A percentile compares a stretch with the other conserved stretches of the same genome.
phyloP scores from a whole-genome alignment of 2,797 vertebrate genomes.

The Sebastes hopkinsi region DNA sequence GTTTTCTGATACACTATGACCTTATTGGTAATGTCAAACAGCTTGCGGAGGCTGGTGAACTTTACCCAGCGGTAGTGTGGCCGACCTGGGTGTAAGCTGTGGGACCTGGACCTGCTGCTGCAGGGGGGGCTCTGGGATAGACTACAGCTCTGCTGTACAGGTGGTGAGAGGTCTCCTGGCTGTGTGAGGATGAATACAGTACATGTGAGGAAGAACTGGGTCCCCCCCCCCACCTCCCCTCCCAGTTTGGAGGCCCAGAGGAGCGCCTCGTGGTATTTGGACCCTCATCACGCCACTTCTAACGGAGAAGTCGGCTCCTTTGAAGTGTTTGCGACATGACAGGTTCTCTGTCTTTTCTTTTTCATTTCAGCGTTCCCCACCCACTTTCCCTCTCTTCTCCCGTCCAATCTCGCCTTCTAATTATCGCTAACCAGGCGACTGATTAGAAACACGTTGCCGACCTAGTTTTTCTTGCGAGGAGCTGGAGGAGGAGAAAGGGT shows the following conservation, averaged over 20 bases:
- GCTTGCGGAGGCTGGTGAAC: conserved; percentile 79
- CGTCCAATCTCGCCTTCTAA: conserved; percentile 85
- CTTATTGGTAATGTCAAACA: conserved; percentile 82
- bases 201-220: conserved; percentile 60
- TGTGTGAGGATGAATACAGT: conserved; percentile 16
- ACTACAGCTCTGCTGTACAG: conserved; percentile 59
- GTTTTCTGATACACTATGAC: conserved; percentile 78
- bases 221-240: conserved; percentile 37
- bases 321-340: conserved; percentile 86
- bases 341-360: conserved; percentile 84
- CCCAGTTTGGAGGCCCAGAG: conserved; percentile 63
- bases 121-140: conserved; percentile 60
- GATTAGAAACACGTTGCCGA: conserved; percentile 85
- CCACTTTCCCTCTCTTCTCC: conserved; percentile 77
- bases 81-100: conserved; percentile 63
- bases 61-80: conserved; percentile 75
- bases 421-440: conserved; percentile 88
- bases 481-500: conserved; percentile 82
- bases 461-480: conserved; percentile 83
- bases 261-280: conserved; percentile 76
- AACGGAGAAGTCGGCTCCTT: conserved; percentile 79
- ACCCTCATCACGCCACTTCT: conserved; percentile 82
- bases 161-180: conserved; percentile 54
- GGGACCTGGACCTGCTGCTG: conserved; percentile 75
- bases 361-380: conserved; percentile 83